Evolutionary conservation across 2,113 vertebrate species (phyloP), one percentile per base, ranked within the genome.

Genomic region (Melanostigma gelatinosum): DNA sequence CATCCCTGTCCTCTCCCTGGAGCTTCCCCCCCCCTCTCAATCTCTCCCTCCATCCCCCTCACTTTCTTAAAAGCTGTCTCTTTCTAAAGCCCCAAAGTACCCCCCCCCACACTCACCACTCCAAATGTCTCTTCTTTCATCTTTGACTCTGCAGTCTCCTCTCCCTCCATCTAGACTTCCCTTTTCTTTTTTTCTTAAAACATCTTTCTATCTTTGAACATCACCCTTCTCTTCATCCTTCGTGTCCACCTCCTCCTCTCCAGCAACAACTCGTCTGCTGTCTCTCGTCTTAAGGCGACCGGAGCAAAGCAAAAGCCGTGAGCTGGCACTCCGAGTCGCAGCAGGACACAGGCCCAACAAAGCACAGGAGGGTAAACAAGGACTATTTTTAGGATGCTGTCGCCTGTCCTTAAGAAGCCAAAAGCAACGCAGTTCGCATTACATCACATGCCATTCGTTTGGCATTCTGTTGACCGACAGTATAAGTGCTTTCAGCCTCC

Each of bases 371-470:
- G 65, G 63, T 84, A 91, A 89, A 91, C 86, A 86, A 32, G 63
- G 66, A 80, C 85, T 93, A 91, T 91, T 94, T 91, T 85, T 88
- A 92, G 89, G 80, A 72, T 29, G 77, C 62, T 75, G 85, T 81
- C 2, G 50, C 60, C 65, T 76, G 80, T 78, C 79, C 89, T 91
- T 76, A 85, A 88, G 86, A 86, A 78, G 76, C 81, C 71, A 44
- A 64, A 77, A 87, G 88, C 80, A 75, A 55, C 11, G 75, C 2
- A 46, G 24, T 65, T 12, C 22, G 10, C 16, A 40, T 61, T 50
- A 22, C 1, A 42, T 71, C 46, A 78, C 3, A 10, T 8, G 4
- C 24, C 18, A 42, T 6, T 38, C 7, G 27, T 70, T 38, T 22
- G 15, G 9, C 13, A 50, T 69, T 60, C 32, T n/a, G 6, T 78